Evolutionary conservation across 2,113 vertebrate genomes (phyloP), one percentile per base, ranked within the genome.

Genomic region (Budorcas taxicolor): DNA sequence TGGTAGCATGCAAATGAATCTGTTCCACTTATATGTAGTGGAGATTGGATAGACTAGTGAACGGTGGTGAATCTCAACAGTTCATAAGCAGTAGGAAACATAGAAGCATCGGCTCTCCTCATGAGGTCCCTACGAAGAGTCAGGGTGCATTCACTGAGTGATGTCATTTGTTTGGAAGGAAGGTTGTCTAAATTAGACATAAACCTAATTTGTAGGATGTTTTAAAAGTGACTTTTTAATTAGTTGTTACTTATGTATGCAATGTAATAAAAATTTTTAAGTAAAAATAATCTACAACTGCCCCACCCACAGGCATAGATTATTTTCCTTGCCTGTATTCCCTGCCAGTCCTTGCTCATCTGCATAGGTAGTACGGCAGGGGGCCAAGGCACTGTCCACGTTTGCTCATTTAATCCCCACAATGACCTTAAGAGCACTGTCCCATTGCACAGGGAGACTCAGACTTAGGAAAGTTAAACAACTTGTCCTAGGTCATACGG

Each of bases 101-200:
- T 1, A 94, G 74, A 93, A 78, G 36, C 11, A 25, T 16, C 3
- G 1, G 40, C 67, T 33, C 60, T 53, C 40, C 21, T 50, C 12
- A 2, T 31, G 55, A 86, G 31, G 74, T 36, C 23, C 10, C 33
- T 93, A 25, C 12, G n/a, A 90, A 45, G 52, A 74, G 40, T 25
- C 52, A 31, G 0, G 1, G 15, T 4, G 4, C 52, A 60, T 17
- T 23, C 19, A 10, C 2, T 16, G 13, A 45, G 23, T 43, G 15
- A 58, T 15, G 13, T 25, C 50, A 33, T 11, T 33, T 93, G n/a
- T 78, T 60, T 83, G 67, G 5, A 57, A 6, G 33, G 92, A 92
- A 31, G 12, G 1, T 2, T 50, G 40, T 90, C 33, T 92, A 89
- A 52, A 71, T 52, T 85, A 82, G 52, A 95, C 15, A 9, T 29